Conservation (phyloP, 2,888 invertebrate genomes). For the Acholoe squamosa region DNA sequence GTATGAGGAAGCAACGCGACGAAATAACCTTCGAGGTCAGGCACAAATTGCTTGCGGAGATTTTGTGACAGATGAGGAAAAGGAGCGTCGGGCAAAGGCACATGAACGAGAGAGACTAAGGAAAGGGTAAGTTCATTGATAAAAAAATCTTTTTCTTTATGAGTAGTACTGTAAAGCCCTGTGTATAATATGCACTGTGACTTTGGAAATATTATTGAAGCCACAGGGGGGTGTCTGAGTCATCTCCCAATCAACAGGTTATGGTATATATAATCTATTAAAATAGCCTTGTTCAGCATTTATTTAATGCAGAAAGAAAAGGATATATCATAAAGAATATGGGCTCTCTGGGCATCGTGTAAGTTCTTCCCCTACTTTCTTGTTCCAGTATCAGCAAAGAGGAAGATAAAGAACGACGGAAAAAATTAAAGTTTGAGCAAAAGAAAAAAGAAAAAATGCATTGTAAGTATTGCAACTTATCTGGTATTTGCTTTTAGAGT, state of each 20-base stretch:
- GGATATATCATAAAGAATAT: too few relatives aligned
- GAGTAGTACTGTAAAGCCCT: too few relatives aligned
- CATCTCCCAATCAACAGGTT: too few relatives aligned
- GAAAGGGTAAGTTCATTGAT: constrained; percentile 1
- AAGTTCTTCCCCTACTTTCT: not conserved
- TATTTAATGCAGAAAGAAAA: too few relatives aligned
- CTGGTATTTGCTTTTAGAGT: not conserved
- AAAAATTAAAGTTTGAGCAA: constrained; percentile 80
- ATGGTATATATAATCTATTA: too few relatives aligned
- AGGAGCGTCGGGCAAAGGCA: constrained; percentile 3
- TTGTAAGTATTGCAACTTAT: constrained; percentile 66
- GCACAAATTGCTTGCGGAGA: constrained; percentile 55
- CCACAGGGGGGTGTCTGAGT: too few relatives aligned
- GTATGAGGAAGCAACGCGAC: constrained; percentile 52
- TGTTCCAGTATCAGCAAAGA: constrained; percentile 65
- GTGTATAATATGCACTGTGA: too few relatives aligned
- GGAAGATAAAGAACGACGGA: constrained; percentile 80
- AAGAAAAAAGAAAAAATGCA: constrained; percentile 76
- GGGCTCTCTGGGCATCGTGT: too few relatives aligned
- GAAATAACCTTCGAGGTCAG: constrained; percentile 52
- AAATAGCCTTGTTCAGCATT: too few relatives aligned
- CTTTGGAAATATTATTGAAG: too few relatives aligned
- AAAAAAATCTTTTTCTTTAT: too few relatives aligned
- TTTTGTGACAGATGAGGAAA: constrained; percentile 31
- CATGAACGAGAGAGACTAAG: constrained; percentile 15